Evolutionary conservation across 2,797 vertebrate species (phyloP), one percentile per base, ranked within the genome.

Genomic region (Amazona finschi): DNA sequence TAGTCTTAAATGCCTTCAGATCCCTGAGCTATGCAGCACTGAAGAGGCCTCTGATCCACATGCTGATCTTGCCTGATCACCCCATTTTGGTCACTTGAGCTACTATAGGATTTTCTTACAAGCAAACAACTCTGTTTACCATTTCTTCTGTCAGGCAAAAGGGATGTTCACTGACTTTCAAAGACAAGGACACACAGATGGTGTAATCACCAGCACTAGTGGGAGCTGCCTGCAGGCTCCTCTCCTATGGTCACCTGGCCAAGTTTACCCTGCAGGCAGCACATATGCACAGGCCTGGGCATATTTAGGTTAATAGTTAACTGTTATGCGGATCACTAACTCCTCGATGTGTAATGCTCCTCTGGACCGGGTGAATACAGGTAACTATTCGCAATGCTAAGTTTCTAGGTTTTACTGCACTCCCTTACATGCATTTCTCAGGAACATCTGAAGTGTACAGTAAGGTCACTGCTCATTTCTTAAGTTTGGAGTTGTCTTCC

Each of bases 121-220:
- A 50, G 46, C 65, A 58, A 36, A 66, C 6, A 77, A 28, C 9
- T 55, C 46, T n/a, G 50, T 61, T 83, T 12, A 43, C 71, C 33
- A 28, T 46, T 83, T 64, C 39, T 49, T 41, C 64, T 28, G 24
- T 46, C 38, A 58, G 53, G 24, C 60, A 93, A 33, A 73, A 87
- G 69, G 30, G 55, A 58, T 28, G 46, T 46, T 70, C 79, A 17
- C 57, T 67, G 30, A 15, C 65, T 74, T 77, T 36, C 12, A 74
- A 77, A 77, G 24, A 49, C 44, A 80, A 66, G 65, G 83, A 73
- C 72, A 19, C 11, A 7, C 13, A 25, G 46, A 46, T 20, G 36
- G 70, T 4, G 9, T 53, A 19, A 64, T 12, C 0, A 1, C 27
- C 2, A 5, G 60, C 57, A 33, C 17, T 0, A 58, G 91, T 22